Conservation (phyloP, 2,113 vertebrate species). For the Microtus richardsoni region DNA sequence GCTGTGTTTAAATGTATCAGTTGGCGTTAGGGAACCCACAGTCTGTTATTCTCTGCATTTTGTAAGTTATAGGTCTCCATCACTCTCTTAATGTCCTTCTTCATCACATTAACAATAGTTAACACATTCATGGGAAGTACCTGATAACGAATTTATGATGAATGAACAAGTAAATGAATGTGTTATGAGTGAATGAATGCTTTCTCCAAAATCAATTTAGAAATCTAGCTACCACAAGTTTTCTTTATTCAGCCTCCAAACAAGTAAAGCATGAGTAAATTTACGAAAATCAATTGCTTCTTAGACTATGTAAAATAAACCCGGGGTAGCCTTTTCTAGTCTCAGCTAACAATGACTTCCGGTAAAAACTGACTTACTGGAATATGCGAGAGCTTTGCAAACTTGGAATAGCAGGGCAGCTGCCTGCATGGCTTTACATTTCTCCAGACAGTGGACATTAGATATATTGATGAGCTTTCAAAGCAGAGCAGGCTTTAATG, state of each 20-base stretch:
- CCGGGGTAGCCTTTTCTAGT: conserved; percentile 64
- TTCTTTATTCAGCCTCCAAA: background rate
- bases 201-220: conserved; percentile 6
- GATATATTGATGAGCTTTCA: conserved; percentile 92
- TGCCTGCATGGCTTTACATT: conserved; percentile 82
- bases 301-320: conserved; percentile 49
- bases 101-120: background rate
- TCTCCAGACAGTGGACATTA: conserved; percentile 86
- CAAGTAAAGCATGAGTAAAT: background rate
- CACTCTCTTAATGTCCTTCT: background rate
- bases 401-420: conserved; percentile 82
- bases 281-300: background rate
- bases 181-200: background rate
- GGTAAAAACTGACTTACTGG: conserved; percentile 67
- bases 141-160: background rate
- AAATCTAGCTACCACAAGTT: background rate
- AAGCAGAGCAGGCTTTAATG: conserved; percentile 92
- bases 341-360: conserved; percentile 61
- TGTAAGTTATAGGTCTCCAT: background rate
- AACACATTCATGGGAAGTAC: background rate
- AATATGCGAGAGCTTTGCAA: conserved; percentile 78
- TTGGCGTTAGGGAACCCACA: background rate
- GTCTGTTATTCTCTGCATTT: background rate
- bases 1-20: background rate
- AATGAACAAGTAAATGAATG: background rate